Conservation (phyloP, 2,797 vertebrate species). For the Microchirus variegatus region DNA sequence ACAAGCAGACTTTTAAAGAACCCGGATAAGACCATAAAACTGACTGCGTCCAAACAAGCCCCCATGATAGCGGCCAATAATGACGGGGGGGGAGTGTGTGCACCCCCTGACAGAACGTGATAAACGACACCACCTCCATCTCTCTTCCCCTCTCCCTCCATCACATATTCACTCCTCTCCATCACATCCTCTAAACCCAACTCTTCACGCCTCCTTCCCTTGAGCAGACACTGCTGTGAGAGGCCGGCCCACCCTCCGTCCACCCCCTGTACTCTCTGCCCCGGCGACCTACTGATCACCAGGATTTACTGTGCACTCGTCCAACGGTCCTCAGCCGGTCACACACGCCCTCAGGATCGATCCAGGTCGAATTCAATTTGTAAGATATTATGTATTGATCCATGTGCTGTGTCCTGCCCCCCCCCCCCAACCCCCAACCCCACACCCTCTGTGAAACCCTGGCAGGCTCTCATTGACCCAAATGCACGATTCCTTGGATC, state of each 20-base stretch:
- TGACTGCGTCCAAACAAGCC: slow-evolving; percentile 66
- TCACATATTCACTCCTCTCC: slow-evolving; percentile 45
- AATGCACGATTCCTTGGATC: slow-evolving; percentile 61
- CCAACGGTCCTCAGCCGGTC: slow-evolving; percentile 75
- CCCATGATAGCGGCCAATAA: slow-evolving; percentile 70
- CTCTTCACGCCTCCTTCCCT: slow-evolving; percentile 49
- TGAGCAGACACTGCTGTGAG: slow-evolving; percentile 45
- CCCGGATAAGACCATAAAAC: slow-evolving; percentile 59
- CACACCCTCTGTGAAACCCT: slow-evolving; percentile 40
- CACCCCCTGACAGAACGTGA: slow-evolving; percentile 67
- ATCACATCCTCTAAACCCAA: slow-evolving; percentile 40
- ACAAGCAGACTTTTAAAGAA: slow-evolving; percentile 44
- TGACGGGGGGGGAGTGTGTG: slow-evolving; percentile 62
- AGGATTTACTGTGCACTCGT: slow-evolving; percentile 79
- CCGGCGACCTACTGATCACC: slow-evolving; percentile 72
- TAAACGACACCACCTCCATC: slow-evolving; percentile 60
- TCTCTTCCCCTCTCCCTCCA: slow-evolving; percentile 45
- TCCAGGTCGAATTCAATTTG: slow-evolving; percentile 89
- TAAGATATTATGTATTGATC: slow-evolving; percentile 89
- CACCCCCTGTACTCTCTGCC: slow-evolving; percentile 14
- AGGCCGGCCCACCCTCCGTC: slow-evolving; percentile 31
- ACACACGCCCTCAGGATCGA: slow-evolving; percentile 79
- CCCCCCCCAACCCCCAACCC: slow-evolving; percentile 48
- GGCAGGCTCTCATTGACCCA: slow-evolving; percentile 76
- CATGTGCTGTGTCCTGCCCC: slow-evolving; percentile 55